Base-by-base conservation (phyloP, 2,113 vertebrate species). In the Sander lucioperca region DNA sequence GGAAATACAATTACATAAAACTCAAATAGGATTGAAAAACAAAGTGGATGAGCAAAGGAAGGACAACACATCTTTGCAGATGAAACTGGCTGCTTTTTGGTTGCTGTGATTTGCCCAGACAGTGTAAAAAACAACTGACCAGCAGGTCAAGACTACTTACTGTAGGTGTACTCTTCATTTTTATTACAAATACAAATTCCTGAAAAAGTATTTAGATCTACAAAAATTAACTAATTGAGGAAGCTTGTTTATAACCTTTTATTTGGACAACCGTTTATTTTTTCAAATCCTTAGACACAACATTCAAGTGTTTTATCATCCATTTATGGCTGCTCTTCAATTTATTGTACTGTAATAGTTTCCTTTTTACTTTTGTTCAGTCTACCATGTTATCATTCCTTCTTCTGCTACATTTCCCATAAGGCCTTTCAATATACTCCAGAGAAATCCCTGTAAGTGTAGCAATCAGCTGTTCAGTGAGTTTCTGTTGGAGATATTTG, bases 391-490 rank as follows among this genome's bases (percentile, higher is more conserved):
- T 2, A 43, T 59, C 2, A 1, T 15, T 25, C 12, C 18, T 58
- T 21, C 54, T 11, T 48, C 5, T 45, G 33, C 30, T 47, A 14
- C 71, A 77, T 50, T 65, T 83, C 16, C 61, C 62, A 74, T 5
- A 27, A 74, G 53, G 43, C 70, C 45, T 74, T 66, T 50, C 58
- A 65, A 21, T 19, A 27, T 9, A 58, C 59, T 48, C 27, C 9
- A 21, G 30, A 43, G 30, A 73, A 64, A 23, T 27, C 21, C 27
- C 43, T 21, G 18, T 10, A 51, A 14, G 12, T 30, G 27, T 4
- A 15, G 3, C 27, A 67, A 30, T 43, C 43, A 12, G 11, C 19
- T 45, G 18, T 18, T 43, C 21, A 21, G 36, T 19, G 51, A 3
- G 21, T 70, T 62, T 63, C 18, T 48, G 5, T 21, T 25, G 11